phyloP scores from a whole-genome alignment of 2,113 vertebrate genomes.

The Neolamprologus ventralis region DNA sequence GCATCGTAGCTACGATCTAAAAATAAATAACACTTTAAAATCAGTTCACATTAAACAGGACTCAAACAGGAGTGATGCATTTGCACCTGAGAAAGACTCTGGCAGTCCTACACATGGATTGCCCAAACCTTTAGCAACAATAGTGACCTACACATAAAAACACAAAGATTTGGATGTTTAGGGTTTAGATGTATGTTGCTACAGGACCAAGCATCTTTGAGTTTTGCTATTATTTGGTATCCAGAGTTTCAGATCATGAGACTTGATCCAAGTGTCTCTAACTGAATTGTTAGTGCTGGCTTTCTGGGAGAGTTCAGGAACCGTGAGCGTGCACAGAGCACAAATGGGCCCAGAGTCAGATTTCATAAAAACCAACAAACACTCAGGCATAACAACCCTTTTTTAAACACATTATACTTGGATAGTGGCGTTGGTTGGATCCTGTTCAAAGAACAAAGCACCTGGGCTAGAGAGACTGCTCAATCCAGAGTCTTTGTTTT shows the following conservation, averaged over 20 bases:
- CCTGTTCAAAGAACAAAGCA: neutral
- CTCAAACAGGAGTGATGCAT: neutral
- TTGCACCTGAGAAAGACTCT: neutral
- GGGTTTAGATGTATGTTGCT: neutral
- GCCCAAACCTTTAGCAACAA: neutral
- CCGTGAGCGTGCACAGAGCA: neutral
- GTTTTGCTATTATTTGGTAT: neutral
- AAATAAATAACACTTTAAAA: neutral
- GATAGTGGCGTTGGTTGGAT: neutral
- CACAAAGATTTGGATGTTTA: neutral
- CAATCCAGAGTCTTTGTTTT: neutral
- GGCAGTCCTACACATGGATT: neutral
- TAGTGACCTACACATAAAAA: neutral
- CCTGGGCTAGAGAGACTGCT: neutral
- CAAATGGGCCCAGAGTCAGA: neutral
- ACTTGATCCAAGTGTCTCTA: constrained; percentile 60
- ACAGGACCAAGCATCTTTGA: neutral
- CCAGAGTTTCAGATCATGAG: constrained; percentile 10
- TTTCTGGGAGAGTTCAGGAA: constrained; percentile 8
- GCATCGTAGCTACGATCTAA: neutral
- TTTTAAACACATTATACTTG: neutral
- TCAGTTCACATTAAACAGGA: neutral
- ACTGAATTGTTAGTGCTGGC: constrained; percentile 53
- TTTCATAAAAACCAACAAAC: neutral
- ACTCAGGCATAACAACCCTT: neutral